Base-by-base conservation (phyloP, 1,140 invertebrate species). In the Brevipalpus yothersi region DNA sequence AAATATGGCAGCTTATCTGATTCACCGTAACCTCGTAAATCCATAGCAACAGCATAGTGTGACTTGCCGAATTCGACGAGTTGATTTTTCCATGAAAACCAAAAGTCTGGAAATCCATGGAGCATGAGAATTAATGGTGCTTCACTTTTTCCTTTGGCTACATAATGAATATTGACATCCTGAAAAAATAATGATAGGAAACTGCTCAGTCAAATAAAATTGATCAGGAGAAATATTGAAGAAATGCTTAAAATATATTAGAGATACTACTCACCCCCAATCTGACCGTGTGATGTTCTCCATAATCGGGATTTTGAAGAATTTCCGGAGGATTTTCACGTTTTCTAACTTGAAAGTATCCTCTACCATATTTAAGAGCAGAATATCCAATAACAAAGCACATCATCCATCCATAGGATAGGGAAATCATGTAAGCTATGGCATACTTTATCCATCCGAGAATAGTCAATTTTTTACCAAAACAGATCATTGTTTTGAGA, bases 21-120 rank as follows among this genome's bases (percentile, higher is more conserved):
- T 64, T 84, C 80, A 5, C 81, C 82, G 68, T 84, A 89, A 39
- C 85, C 84, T 71, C 85, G 79, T 62, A 84, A 69, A 71, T 86
- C 84, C 56, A 87, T 67, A 19, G 83, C 82, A 11, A 61, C 60
- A 5, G 83, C 79, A 21, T 71, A 68, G 62, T 70, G 71, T 54
- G 67, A 64, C 53, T 69, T 66, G 15, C 61, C 59, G 63, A 75
- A 74, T 59, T 72, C 69, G 49, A 57, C 61, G 2, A 75, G 55
- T 62, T 75, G 73, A 63, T 69, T 63, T 61, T 72, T 64, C 73
- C 73, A 75, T 0, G 72, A 72, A 62, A 70, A 75, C 73, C 73
- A 75, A 60, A 71, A 73, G 58, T 75, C 73, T 17, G 73, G 73
- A 58, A 74, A 75, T n/a, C 73, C 73, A 67, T 75, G 73, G 10